Conservation (phyloP, 1,140 invertebrate species). For the Calliopsis andreniformis region DNA sequence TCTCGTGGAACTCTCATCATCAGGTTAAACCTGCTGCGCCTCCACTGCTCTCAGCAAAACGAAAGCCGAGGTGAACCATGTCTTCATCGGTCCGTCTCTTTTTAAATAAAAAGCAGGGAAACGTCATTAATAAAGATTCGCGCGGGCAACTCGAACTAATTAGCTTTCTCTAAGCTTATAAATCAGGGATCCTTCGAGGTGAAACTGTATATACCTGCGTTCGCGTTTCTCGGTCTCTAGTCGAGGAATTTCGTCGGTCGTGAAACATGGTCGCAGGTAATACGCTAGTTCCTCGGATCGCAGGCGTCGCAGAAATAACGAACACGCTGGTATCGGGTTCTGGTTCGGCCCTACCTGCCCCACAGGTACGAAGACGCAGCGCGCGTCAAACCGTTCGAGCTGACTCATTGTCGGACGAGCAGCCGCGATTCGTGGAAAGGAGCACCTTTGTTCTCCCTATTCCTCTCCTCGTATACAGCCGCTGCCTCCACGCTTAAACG, state of each 20-base stretch:
- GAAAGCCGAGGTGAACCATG: background rate
- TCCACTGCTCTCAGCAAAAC: too few species aligned
- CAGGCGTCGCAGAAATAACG: too few species aligned
- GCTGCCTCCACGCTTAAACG: too few species aligned
- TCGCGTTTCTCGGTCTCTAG: background rate
- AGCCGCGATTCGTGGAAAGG: conserved; percentile 41
- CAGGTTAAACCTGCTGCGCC: too few species aligned
- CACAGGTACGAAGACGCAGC: conserved; percentile 11
- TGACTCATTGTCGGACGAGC: conserved; percentile 43
- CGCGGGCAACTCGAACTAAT: conserved; percentile 27
- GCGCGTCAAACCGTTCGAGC: conserved; percentile 7
- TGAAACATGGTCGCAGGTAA: too few species aligned
- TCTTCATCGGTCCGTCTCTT: background rate
- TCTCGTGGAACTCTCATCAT: too few species aligned
- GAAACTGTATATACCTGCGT: background rate
- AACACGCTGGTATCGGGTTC: too few species aligned
- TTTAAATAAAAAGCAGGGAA: conserved; percentile 4
- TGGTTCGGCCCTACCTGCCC: background rate
- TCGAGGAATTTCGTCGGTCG: too few species aligned
- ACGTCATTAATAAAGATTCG: conserved; percentile 35
- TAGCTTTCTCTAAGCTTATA: conserved; percentile 32
- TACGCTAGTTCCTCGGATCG: too few species aligned
- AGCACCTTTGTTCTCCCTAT: conserved; percentile 30
- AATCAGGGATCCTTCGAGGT: background rate
- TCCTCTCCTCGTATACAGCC: conserved; percentile 2